These are phyloP conservation scores for Glomeris marginata DNA, from an alignment of 2,888 invertebrate species.

Conservation along the genomic window DNA sequence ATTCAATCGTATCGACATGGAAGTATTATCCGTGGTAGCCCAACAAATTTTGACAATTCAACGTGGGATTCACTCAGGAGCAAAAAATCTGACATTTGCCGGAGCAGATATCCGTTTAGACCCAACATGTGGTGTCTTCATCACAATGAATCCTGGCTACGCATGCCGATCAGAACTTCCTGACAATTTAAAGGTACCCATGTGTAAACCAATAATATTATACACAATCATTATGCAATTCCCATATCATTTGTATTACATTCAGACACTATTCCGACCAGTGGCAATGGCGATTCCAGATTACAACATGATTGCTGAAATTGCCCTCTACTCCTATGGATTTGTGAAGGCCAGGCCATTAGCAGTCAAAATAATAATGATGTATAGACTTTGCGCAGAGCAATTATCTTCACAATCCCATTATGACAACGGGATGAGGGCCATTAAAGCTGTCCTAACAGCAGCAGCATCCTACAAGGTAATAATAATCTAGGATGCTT, in stretches of 20 bases:
- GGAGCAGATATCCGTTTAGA: conserved; percentile 35
- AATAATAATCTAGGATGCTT: too few species aligned
- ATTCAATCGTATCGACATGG: conserved; percentile 71
- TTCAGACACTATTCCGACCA: conserved; percentile 32
- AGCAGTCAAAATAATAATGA: conserved; percentile 35
- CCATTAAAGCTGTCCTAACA: conserved; percentile 35
- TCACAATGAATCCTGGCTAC: conserved; percentile 39
- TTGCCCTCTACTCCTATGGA: conserved; percentile 34
- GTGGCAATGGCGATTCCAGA: conserved; percentile 37
- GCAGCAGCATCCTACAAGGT: conserved; percentile 34
- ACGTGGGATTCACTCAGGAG: conserved; percentile 58
- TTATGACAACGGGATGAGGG: conserved; percentile 37
- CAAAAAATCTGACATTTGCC: conserved; percentile 27
- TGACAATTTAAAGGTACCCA: conserved; percentile 33
- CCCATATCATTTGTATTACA: conserved; percentile 3
- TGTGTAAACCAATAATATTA: neutral
- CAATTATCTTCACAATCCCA: conserved; percentile 35
- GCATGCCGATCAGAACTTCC: conserved; percentile 36
- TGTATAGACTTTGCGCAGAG: conserved; percentile 34
- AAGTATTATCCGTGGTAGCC: conserved; percentile 82
- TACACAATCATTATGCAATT: neutral
- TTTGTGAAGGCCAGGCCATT: conserved; percentile 33
- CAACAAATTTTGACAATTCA: conserved; percentile 88
- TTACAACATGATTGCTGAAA: conserved; percentile 35
- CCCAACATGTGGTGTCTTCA: conserved; percentile 37